A percentile compares a stretch with the other conserved stretches of the same genome.
Evolutionary conservation across 2,113 vertebrate species (phyloP).

Genomic region (Puntigrus tetrazona): DNA sequence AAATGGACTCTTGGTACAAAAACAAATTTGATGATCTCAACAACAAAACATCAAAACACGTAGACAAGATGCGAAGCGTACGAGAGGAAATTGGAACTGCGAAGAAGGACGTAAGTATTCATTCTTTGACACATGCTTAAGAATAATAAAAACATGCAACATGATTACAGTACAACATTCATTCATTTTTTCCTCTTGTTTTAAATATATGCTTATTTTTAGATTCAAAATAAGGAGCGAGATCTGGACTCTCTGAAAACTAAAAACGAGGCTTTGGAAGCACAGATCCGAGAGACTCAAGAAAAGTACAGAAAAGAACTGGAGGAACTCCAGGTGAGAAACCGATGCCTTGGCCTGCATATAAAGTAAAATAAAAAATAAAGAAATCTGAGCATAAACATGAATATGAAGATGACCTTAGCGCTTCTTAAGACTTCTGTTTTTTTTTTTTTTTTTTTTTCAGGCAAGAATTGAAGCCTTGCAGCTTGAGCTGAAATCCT

Average conservation of each 20-base stretch:
- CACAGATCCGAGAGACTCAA: slow-evolving; percentile 68
- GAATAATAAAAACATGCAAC: not conserved
- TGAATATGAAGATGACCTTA: not conserved
- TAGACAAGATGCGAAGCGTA: slow-evolving; percentile 73
- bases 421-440: not conserved
- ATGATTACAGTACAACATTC: not conserved
- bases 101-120: slow-evolving; percentile 80
- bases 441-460: not conserved
- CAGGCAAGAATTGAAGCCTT: slow-evolving; percentile 67
- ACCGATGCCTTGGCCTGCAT: not conserved
- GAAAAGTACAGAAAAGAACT: slow-evolving; percentile 66
- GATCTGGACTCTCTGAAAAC: slow-evolving; percentile 69
- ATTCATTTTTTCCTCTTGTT: not conserved
- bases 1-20: slow-evolving; percentile 82
- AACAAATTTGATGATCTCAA: slow-evolving; percentile 82
- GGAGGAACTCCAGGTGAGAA: slow-evolving; percentile 66
- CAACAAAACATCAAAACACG: slow-evolving; percentile 76
- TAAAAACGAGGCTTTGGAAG: slow-evolving; percentile 71
- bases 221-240: slow-evolving; percentile 73
- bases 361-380: not conserved
- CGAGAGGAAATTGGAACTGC: slow-evolving; percentile 71
- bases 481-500: slow-evolving; percentile 70
- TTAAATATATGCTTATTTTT: not conserved
- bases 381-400: not conserved
- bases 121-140: not conserved